phyloP scores from a whole-genome alignment of 2,797 vertebrate species.

The Acanthurus leucopareius region DNA sequence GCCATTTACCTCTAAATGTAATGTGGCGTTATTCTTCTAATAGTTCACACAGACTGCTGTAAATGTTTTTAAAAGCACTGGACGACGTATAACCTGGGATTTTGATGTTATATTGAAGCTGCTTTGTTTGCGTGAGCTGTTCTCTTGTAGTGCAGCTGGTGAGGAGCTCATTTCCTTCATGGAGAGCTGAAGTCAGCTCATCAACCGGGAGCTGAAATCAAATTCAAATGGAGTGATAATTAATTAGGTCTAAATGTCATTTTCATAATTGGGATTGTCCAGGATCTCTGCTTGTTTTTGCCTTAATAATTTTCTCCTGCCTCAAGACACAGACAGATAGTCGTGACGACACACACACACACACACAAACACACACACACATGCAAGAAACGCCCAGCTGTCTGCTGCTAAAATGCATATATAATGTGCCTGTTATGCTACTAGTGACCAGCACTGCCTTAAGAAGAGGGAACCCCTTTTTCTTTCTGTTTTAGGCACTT shows the following conservation, averaged over 20 bases:
- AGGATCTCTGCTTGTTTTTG: slow-evolving; percentile 26
- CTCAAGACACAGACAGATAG: neutral
- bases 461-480: slow-evolving; percentile 38
- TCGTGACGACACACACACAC: neutral
- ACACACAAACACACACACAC: neutral
- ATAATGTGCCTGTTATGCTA: neutral
- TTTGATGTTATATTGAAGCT: neutral
- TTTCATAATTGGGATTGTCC: slow-evolving; percentile 37
- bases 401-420: slow-evolving; percentile 6
- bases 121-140: neutral
- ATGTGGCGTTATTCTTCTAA: neutral
- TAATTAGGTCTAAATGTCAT: slow-evolving; percentile 50
- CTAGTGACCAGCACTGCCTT: neutral
- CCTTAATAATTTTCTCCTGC: neutral
- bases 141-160: neutral
- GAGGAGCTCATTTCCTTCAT: slow-evolving; percentile 35
- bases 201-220: slow-evolving; percentile 37
- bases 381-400: neutral
- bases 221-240: slow-evolving; percentile 47
- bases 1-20: slow-evolving; percentile 3
- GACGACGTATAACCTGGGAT: neutral
- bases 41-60: neutral
- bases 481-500: slow-evolving; percentile 14
- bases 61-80: neutral
- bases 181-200: slow-evolving; percentile 23